Evolutionary conservation across 2,888 invertebrate species (phyloP), one percentile per base, ranked within the genome.

Genomic region (Drosophila mimetica): DNA sequence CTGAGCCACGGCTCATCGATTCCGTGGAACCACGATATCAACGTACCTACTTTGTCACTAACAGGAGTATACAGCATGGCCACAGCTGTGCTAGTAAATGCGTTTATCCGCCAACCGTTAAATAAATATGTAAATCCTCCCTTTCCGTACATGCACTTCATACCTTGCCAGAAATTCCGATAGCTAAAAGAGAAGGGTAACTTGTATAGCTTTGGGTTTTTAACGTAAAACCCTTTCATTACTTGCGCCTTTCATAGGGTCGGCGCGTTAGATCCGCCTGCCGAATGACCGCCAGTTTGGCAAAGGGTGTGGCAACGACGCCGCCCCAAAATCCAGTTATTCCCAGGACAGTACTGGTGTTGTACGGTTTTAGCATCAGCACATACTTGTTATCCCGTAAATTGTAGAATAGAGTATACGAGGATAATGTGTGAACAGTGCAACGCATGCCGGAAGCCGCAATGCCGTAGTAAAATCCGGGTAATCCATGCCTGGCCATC

Each of bases 231-330:
- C 41, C 16, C 7, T 2, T 36, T 25, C 14, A 28, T 28, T 74
- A 74, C 74, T 74, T 69, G 63, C 70, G 74, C 7, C 55, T 55
- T 0, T 16, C 4, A 11, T n/a, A 54, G 4, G 37, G 4, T 0
- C 4, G 3, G 1, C 69, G 69, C 8, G 74, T 60, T 8, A 74
- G 32, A 47, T 74, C 74, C 2, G 70, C 36, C 22, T 70, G 74
- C 9, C 70, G 52, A 0, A 70, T 46, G 9, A 70, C 20, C n/a
- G 70, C 41, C 4, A 59, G 34, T 11, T 74, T 74, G 18, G 58
- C 74, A 2, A 74, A 60, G 2, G 71, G 71, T 7, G 71, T 71
- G 4, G 72, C 16, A 1, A 65, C 1, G 0, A 72, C 11, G 1
- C 71, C 73, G 28, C 53, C 20, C 2, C 42, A 18, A 9, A 71